Evolutionary conservation across 53 echinoderm and acorn worm species (phyloP).

Genomic region (Patiria pectinifera): DNA sequence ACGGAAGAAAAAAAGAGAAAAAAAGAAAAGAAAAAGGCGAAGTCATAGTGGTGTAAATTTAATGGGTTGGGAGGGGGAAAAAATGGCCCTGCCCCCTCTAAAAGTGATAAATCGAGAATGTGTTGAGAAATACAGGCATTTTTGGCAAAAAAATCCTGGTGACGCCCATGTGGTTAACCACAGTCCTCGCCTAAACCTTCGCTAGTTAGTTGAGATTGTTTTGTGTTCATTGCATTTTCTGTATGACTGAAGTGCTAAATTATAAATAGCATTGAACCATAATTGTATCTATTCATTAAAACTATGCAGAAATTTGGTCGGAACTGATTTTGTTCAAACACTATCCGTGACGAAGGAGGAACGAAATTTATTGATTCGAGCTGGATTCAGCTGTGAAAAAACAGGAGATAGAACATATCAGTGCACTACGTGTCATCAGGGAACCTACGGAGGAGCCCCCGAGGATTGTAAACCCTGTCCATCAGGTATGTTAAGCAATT

Average conservation of each 20-base stretch:
- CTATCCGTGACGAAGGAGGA: background rate
- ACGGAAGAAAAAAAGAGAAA: no score
- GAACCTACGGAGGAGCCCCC: background rate
- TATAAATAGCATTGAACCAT: background rate
- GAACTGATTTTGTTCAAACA: background rate
- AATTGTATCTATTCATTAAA: background rate
- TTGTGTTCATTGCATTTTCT: background rate
- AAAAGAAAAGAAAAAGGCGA: no score
- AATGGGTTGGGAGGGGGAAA: no score
- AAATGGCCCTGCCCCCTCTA: no score
- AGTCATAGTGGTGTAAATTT: no score
- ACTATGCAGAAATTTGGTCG: background rate
- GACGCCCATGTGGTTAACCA: no score
- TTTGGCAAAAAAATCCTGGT: no score
- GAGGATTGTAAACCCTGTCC: background rate
- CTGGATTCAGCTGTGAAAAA: background rate
- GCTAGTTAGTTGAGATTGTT: no score
- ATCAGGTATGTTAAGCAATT: background rate
- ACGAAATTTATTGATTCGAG: background rate
- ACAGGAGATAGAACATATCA: background rate
- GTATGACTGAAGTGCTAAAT: background rate
- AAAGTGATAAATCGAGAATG: no score
- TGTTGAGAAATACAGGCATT: no score
- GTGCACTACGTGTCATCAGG: background rate
- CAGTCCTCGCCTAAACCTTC: no score